phyloP scores from a whole-genome alignment of 2,113 vertebrate genomes.

The Sylvietta virens region DNA sequence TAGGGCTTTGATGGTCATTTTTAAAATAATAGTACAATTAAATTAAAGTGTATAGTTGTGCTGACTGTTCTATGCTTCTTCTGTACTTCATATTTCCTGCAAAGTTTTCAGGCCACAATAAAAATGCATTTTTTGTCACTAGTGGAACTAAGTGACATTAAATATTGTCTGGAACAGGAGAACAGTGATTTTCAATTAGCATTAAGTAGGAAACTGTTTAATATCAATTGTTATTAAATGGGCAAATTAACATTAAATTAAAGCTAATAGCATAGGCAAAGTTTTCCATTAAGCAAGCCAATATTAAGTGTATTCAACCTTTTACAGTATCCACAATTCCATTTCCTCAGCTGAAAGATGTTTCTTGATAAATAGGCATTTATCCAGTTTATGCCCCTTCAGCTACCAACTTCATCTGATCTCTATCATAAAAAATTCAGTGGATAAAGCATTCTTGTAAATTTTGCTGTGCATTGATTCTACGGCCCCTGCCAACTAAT shows the following conservation, averaged over 20 bases:
- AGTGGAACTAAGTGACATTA: background rate
- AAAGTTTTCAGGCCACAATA: background rate
- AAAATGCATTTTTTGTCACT: background rate
- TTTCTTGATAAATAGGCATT: background rate
- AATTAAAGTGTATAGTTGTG: background rate
- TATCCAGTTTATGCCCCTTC: background rate
- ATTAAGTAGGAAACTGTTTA: slow-evolving; percentile 44
- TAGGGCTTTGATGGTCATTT: background rate
- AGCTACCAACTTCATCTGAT: background rate
- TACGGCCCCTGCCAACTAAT: background rate
- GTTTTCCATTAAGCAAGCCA: slow-evolving; percentile 16
- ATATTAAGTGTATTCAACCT: background rate
- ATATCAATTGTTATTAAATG: slow-evolving; percentile 19
- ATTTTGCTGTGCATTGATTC: background rate
- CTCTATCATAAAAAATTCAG: background rate
- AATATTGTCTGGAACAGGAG: slow-evolving; percentile 1
- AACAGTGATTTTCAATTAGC: slow-evolving; percentile 63
- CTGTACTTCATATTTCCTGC: background rate
- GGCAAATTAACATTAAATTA: slow-evolving; percentile 57
- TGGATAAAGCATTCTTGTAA: background rate
- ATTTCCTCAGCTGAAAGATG: background rate
- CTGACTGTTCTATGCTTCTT: background rate
- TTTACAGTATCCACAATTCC: background rate
- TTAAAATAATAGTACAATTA: background rate
- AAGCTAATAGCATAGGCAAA: background rate